phyloP scores from a whole-genome alignment of 2,888 invertebrate genomes.

The Andrena haemorrhoa region DNA sequence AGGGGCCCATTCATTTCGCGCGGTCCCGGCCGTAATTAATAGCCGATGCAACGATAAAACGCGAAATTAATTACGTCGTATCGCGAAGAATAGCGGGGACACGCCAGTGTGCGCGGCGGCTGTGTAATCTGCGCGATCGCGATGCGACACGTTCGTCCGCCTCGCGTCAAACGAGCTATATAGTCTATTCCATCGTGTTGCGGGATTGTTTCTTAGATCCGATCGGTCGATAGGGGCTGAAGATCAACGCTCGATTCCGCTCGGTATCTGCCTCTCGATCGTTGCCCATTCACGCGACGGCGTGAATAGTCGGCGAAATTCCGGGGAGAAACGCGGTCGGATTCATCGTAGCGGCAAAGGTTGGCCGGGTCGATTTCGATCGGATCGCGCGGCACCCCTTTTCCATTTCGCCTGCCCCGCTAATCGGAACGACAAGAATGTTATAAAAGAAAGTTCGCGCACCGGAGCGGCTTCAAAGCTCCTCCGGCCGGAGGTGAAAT shows the following conservation, averaged over 20 bases:
- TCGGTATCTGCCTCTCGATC: not conserved
- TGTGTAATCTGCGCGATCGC: constrained; percentile 55
- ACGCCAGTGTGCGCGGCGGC: constrained; percentile 18
- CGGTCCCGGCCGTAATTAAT: constrained; percentile 49
- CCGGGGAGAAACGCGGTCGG: not conserved
- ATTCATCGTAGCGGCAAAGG: constrained; percentile 11
- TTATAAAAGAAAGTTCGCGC: constrained; percentile 57
- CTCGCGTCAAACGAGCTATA: constrained; percentile 4
- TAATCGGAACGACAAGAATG: constrained; percentile 65
- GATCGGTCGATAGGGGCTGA: not conserved
- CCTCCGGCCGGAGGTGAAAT: constrained; percentile 60
- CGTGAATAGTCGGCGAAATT: not conserved
- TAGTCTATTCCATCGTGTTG: not conserved
- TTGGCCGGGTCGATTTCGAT: constrained; percentile 12
- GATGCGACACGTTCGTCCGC: constrained; percentile 4
- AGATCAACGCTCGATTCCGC: not conserved
- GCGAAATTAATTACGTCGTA: constrained; percentile 61
- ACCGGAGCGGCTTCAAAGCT: constrained; percentile 59
- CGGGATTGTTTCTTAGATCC: not conserved
- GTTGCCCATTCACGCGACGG: not conserved
- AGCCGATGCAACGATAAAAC: constrained; percentile 62
- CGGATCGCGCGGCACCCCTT: constrained; percentile 30
- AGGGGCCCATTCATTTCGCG: constrained; percentile 51
- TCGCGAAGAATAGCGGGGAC: constrained; percentile 42
- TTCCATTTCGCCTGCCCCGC: constrained; percentile 48